These are phyloP conservation scores for Lytechinus pictus DNA, from an alignment of 35 echinoderm and acorn worm genomes.

Conservation along the genomic window DNA sequence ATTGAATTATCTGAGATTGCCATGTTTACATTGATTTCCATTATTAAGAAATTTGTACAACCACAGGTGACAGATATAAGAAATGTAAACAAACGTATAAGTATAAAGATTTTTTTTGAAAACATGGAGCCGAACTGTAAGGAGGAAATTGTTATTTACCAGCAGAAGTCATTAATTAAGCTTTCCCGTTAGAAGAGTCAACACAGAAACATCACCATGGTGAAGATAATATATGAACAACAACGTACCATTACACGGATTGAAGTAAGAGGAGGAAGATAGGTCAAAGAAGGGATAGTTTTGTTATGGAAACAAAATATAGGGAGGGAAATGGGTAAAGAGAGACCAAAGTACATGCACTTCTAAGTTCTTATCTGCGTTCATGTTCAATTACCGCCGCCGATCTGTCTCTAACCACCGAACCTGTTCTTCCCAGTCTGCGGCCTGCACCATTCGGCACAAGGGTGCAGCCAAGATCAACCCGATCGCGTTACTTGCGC, in stretches of 20 bases:
- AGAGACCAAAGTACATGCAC: neutral
- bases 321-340: neutral
- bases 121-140: no score
- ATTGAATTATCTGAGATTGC: no score
- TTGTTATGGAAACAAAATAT: neutral
- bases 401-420: neutral
- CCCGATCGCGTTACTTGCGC: neutral
- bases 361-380: neutral
- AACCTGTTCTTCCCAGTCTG: slow-evolving; percentile 2
- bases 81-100: no score
- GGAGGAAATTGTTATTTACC: no score
- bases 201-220: no score
- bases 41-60: no score
- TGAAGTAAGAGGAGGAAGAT: neutral
- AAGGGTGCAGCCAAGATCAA: slow-evolving; percentile 18
- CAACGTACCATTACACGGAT: neutral
- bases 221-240: neutral
- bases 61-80: no score
- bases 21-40: no score
- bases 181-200: no score
- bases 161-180: no score
- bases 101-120: no score
- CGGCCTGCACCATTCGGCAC: neutral
- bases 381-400: slow-evolving; percentile 31
- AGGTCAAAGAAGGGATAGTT: neutral